Evolutionary conservation across 2,113 vertebrate genomes (phyloP), one percentile per base, ranked within the genome.

Genomic region (Tetraodon nigroviridis): DNA sequence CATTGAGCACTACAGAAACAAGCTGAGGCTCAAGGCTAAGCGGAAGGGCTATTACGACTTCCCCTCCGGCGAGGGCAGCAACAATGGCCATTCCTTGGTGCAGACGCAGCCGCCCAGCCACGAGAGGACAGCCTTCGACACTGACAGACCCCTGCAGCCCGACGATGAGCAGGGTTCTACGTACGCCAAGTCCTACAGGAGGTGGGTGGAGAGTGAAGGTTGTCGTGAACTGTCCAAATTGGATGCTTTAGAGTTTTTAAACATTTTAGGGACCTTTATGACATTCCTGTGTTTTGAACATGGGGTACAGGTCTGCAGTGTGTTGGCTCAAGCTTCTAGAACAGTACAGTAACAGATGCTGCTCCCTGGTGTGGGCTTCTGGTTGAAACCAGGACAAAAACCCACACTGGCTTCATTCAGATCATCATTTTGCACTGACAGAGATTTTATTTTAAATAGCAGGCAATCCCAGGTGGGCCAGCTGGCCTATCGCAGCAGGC

Each of bases 1-100:
- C 83, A 98, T 98, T 3, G 97, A 99, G 64, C 96, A 99, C 82
- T 99, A 98, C 83, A 93, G 97, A 83, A 98, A 99, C 88, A 99
- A 99, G 75, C 90, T 98, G 68, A 92, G 97, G 52, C 91, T 98
- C 73, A 99, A 99, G 84, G 95, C 96, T 45, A 98, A 97, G 87
- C 91, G 92, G 82, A 98, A 98, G 61, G 97, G 96, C 0, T 98
- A 98, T 85, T 98, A 97, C 55, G 97, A 99, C 78, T 94, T 98
- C 75, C 94, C 95, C 0, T 89, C 91, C 1, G 80, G 86, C n/a
- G 93, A 95, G 14, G 85, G 76, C 6, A 91, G 46, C 83, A 84
- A 76, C 2, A 90, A 91, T 5, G 51, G 72, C 20, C 67, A 52
- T n/a, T 76, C 73, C 27, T 47, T 76, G 75, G 87, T 80, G 0